A percentile compares a stretch with the other conserved stretches of the same genome.
Evolutionary conservation across 2,113 vertebrate genomes (phyloP).

Genomic region (pig (Sus scrofa)): DNA sequence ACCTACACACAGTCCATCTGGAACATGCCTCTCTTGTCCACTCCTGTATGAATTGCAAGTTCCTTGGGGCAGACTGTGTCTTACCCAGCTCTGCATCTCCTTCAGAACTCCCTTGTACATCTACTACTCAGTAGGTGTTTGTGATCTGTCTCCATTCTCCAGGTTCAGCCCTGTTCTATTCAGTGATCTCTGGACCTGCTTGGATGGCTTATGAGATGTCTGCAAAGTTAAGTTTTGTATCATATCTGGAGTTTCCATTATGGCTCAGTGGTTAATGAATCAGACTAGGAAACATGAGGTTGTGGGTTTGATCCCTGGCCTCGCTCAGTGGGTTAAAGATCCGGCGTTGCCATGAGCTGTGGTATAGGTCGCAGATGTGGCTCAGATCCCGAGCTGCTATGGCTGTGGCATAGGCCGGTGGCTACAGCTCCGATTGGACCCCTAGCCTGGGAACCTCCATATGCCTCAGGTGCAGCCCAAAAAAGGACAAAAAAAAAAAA

Average conservation of each 20-base stretch:
- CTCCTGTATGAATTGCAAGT: neutral
- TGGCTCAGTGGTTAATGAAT: too few relatives aligned
- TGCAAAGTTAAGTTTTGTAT: constrained; percentile 7
- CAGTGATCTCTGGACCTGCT: neutral
- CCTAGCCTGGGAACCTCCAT: too few relatives aligned
- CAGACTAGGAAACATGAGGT: too few relatives aligned
- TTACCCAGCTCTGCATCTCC: neutral
- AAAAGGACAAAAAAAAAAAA: too few relatives aligned
- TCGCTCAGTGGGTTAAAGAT: too few relatives aligned
- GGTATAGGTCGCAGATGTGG: too few relatives aligned
- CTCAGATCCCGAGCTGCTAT: too few relatives aligned
- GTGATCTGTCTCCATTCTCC: neutral
- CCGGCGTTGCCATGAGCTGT: too few relatives aligned
- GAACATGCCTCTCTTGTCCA: neutral
- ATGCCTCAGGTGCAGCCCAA: too few relatives aligned
- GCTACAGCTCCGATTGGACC: too few relatives aligned
- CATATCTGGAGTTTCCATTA: neutral
- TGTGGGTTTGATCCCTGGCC: too few relatives aligned
- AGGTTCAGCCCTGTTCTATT: neutral
- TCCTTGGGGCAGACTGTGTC: neutral
- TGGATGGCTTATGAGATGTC: neutral
- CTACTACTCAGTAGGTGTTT: neutral
- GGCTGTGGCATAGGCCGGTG: too few relatives aligned
- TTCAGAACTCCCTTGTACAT: neutral
- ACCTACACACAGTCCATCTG: neutral